Evolutionary conservation across 1,140 invertebrate species (phyloP).

Genomic region (Holotrichia oblita): DNA sequence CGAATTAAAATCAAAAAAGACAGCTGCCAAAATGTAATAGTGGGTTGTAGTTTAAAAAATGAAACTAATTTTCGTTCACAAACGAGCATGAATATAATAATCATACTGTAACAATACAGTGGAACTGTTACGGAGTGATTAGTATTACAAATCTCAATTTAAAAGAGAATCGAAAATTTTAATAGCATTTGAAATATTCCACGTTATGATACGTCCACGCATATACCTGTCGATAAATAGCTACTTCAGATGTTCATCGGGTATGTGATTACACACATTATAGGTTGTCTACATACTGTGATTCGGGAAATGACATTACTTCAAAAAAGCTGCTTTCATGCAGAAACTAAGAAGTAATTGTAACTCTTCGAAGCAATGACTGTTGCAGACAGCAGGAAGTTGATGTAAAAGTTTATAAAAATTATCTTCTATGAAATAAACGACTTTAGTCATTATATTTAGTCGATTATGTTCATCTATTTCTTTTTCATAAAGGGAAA

Average conservation of each 20-base stretch:
- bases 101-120: background rate
- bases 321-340: no score
- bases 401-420: no score
- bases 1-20: background rate
- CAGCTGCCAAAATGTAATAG: background rate
- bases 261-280: no score
- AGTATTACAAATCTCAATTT: background rate
- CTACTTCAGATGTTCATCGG: background rate
- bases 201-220: background rate
- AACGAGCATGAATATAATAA: background rate
- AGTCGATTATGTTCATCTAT: no score
- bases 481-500: no score
- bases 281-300: no score
- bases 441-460: no score
- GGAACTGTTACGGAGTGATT: background rate
- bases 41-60: background rate
- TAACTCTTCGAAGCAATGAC: no score
- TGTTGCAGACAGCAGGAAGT: no score
- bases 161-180: constrained; percentile 3
- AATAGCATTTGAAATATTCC: background rate
- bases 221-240: background rate
- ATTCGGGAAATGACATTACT: no score
- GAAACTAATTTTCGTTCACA: background rate
- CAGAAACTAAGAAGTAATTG: no score
- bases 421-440: no score